Conservation (phyloP, 1,140 invertebrate genomes). For the Drosophila jambulina region DNA sequence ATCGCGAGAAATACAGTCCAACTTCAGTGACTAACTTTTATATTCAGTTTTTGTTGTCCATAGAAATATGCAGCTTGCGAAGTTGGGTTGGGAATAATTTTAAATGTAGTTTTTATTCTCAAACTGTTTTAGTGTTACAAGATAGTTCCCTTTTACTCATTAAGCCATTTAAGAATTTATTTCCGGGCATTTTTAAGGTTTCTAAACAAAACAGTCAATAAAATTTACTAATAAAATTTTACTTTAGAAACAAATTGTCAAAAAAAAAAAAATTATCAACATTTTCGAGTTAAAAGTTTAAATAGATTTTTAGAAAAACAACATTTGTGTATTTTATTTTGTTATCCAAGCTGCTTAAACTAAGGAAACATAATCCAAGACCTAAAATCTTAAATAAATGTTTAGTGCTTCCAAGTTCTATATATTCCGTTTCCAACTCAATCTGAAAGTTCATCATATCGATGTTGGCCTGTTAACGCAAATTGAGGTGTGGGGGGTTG, state of each 20-base stretch:
- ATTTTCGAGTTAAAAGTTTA: too few species aligned
- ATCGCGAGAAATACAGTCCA: conserved; percentile 33
- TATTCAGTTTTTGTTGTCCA: background rate
- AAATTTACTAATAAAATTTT: too few species aligned
- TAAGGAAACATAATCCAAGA: background rate
- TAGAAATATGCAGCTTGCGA: background rate
- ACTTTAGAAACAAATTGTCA: too few species aligned
- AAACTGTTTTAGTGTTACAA: too few species aligned
- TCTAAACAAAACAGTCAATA: background rate
- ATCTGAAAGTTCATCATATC: background rate
- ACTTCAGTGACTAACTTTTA: background rate
- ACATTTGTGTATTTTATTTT: too few species aligned
- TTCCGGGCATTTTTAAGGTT: background rate
- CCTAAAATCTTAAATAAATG: background rate
- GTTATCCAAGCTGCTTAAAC: too few species aligned
- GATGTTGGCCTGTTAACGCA: conserved; percentile 10
- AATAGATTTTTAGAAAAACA: too few species aligned
- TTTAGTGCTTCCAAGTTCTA: background rate
- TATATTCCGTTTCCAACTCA: background rate
- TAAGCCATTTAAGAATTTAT: background rate
- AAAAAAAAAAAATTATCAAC: background rate
- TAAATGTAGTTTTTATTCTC: background rate
- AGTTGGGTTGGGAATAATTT: background rate
- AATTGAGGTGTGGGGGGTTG: background rate
- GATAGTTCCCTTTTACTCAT: too few species aligned